Conservation (phyloP, 2,888 invertebrate genomes). For the Cataglyphis altisquamis region DNA sequence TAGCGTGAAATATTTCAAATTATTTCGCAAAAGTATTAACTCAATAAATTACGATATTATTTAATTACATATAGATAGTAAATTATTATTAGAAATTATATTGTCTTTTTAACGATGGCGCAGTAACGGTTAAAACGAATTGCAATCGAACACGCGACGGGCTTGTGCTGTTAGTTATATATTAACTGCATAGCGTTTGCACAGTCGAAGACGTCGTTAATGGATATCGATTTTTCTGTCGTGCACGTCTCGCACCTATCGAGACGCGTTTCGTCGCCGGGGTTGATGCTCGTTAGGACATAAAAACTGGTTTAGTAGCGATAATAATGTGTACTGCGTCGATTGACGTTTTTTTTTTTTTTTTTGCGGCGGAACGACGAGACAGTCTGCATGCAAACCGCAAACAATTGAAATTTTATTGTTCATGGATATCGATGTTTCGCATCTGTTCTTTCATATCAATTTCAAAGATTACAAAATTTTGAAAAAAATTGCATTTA, state of each 20-base stretch:
- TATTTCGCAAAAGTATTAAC: not conserved
- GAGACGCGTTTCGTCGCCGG: constrained; percentile 42
- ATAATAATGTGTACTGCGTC: constrained; percentile 67
- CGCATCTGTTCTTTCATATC: not conserved
- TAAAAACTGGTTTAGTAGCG: constrained; percentile 68
- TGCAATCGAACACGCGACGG: not conserved
- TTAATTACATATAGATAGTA: not conserved
- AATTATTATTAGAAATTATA: not conserved
- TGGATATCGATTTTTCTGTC: constrained; percentile 63
- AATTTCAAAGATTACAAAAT: not conserved
- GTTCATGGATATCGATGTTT: not conserved
- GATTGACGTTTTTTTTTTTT: constrained; percentile 24
- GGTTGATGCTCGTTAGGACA: constrained; percentile 68
- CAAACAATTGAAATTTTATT: constrained; percentile 7
- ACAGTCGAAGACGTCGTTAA: constrained; percentile 63
- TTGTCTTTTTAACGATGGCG: not conserved
- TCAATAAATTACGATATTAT: not conserved
- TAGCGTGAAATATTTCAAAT: not conserved
- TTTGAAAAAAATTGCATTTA: not conserved
- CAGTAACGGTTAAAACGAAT: not conserved
- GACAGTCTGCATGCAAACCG: not conserved
- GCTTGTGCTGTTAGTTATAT: constrained; percentile 36
- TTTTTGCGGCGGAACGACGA: not conserved
- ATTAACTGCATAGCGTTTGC: not conserved
- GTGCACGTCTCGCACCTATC: constrained; percentile 55